These are phyloP conservation scores for Diarsia dahlii DNA, from an alignment of 2,888 invertebrate genomes.

Conservation along the genomic window DNA sequence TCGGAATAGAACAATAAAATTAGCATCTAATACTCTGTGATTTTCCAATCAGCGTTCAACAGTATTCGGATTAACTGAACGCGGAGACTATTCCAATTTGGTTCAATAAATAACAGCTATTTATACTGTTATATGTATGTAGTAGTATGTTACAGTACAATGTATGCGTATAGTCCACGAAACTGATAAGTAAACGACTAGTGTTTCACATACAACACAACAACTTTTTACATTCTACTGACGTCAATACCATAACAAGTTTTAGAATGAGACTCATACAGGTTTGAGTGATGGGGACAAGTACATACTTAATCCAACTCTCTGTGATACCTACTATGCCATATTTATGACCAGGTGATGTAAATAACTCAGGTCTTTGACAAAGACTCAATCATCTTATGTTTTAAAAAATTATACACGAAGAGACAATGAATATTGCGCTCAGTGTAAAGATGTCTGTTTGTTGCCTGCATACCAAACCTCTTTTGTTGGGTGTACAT, in stretches of 20 bases:
- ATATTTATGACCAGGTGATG: not conserved
- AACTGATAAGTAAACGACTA: not conserved
- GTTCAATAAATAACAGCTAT: conserved; percentile 6
- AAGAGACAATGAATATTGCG: not conserved
- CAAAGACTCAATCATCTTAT: not conserved
- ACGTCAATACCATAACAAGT: too few relatives aligned
- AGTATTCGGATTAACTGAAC: conserved; percentile 26
- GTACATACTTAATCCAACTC: not conserved
- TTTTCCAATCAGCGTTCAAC: conserved; percentile 31
- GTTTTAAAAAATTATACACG: not conserved
- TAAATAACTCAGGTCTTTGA: not conserved
- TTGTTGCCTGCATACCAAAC: not conserved
- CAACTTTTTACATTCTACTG: not conserved
- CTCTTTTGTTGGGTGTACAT: not conserved
- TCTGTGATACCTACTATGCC: not conserved
- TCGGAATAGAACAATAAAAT: conserved; percentile 20
- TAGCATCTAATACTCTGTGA: conserved; percentile 17
- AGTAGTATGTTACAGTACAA: too few relatives aligned
- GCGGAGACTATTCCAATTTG: conserved; percentile 19
- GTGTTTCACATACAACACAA: not conserved
- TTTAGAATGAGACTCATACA: not conserved
- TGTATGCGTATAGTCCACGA: not conserved
- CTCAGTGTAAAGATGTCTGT: not conserved
- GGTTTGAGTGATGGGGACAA: too few relatives aligned
- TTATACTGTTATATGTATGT: not conserved